Percentiles rank a stretch among this genome's conserved stretches.
Conservation (phyloP, 2,113 vertebrate genomes). For the Datnioides undecimradiatus region DNA sequence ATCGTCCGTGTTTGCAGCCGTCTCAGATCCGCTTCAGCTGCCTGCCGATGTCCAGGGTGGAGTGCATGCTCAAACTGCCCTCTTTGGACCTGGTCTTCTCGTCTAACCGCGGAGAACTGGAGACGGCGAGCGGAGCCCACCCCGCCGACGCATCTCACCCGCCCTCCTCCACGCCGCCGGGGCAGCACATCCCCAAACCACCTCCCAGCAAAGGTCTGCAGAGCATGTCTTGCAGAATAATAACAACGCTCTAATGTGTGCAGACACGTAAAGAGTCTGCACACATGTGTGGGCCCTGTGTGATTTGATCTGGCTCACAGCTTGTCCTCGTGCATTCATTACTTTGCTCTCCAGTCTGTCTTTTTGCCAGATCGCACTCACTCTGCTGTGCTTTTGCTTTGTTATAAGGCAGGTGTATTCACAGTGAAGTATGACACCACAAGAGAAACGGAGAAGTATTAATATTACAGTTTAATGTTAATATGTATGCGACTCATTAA, state of each 20-base stretch:
- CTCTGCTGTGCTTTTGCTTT: not conserved
- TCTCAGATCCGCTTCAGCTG: slow-evolving; percentile 99
- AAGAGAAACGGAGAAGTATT: not conserved
- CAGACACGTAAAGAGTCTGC: not conserved
- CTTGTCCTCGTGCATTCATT: slow-evolving; percentile 40
- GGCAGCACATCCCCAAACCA: slow-evolving; percentile 85
- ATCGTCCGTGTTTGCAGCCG: slow-evolving; percentile 83
- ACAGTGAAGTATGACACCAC: not conserved
- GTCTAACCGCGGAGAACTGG: slow-evolving; percentile 95
- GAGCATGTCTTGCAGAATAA: not conserved
- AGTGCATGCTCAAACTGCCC: slow-evolving; percentile 98
- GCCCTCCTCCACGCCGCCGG: slow-evolving; percentile 79
- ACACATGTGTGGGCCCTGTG: not conserved
- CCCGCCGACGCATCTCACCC: slow-evolving; percentile 83
- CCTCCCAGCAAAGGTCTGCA: slow-evolving; percentile 89
- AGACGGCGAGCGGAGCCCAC: slow-evolving; percentile 85
- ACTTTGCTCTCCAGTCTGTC: slow-evolving; percentile 25
- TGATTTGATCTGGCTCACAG: slow-evolving; percentile 33
- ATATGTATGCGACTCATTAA: slow-evolving; percentile 1
- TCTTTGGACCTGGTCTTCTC: slow-evolving; percentile 98
- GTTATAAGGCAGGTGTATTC: not conserved
- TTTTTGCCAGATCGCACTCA: slow-evolving; percentile 14
- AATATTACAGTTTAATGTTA: not conserved
- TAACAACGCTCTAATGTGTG: not conserved
- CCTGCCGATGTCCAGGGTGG: slow-evolving; percentile 95